Evolutionary conservation across 2,888 invertebrate species (phyloP).

Genomic region (Lomographa bimaculata): DNA sequence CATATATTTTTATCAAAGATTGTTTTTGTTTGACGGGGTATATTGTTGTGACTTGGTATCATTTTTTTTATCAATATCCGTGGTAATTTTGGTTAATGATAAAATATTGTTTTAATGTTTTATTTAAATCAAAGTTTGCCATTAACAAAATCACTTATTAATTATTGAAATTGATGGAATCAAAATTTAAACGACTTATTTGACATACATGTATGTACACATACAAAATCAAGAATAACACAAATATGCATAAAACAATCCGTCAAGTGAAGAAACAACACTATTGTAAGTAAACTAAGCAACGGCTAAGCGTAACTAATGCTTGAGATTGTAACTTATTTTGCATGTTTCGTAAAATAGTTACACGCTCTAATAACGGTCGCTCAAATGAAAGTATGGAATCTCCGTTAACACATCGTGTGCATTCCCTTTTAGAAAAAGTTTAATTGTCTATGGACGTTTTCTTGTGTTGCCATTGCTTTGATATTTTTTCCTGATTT

Average conservation of each 20-base stretch:
- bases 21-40: too few species aligned
- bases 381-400: slow-evolving; percentile 76
- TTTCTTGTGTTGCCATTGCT: background rate
- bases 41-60: too few species aligned
- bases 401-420: slow-evolving; percentile 40
- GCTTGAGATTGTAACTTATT: slow-evolving; percentile 81
- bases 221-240: slow-evolving; percentile 25
- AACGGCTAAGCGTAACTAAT: slow-evolving; percentile 74
- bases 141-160: too few species aligned
- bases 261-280: slow-evolving; percentile 72
- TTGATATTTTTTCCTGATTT: too few species aligned
- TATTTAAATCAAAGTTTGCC: too few species aligned
- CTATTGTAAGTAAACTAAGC: slow-evolving; percentile 74
- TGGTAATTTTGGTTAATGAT: too few species aligned
- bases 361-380: slow-evolving; percentile 78
- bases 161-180: too few species aligned
- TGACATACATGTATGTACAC: too few species aligned
- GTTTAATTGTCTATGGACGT: slow-evolving; percentile 15
- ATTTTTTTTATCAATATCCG: too few species aligned
- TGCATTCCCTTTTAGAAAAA: slow-evolving; percentile 23
- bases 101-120: too few species aligned
- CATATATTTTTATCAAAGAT: too few species aligned
- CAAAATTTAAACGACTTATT: too few species aligned
- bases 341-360: slow-evolving; percentile 82
- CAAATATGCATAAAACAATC: slow-evolving; percentile 57